Conservation (phyloP, 2,113 vertebrate species). For the Pseudopipra pipra region DNA sequence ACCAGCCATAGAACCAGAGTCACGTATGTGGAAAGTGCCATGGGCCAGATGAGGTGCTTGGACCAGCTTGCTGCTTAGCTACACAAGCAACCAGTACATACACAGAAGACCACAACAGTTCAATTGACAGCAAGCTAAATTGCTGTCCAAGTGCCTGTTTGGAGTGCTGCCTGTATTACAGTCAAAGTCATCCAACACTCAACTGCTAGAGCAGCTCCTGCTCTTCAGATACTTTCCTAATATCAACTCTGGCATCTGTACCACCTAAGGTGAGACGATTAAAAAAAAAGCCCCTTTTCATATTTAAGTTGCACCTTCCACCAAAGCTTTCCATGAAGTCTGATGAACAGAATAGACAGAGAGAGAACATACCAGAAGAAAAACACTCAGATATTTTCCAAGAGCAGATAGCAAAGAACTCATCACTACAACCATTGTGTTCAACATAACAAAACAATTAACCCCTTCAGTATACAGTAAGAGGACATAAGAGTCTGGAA, state of each 20-base stretch:
- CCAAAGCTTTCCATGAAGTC: neutral
- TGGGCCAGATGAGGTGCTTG: neutral
- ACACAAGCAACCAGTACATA: neutral
- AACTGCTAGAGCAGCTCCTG: neutral
- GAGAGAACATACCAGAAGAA: neutral
- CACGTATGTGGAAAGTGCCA: neutral
- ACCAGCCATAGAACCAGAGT: neutral
- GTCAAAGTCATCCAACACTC: neutral
- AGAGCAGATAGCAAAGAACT: neutral
- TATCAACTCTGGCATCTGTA: neutral
- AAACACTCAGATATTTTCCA: neutral
- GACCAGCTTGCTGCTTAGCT: neutral
- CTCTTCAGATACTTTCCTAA: neutral
- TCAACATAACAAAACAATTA: neutral
- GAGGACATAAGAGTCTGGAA: neutral
- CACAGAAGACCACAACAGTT: fast-evolving
- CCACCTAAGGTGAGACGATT: neutral
- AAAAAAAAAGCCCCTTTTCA: neutral
- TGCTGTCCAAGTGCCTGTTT: neutral
- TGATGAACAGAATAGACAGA: neutral
- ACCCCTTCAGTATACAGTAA: neutral
- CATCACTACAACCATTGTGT: neutral
- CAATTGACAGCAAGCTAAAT: neutral
- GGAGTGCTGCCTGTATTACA: neutral
- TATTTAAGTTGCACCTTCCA: neutral